Conservation (phyloP, 2,113 vertebrate species). For the Syngnathus typhle region DNA sequence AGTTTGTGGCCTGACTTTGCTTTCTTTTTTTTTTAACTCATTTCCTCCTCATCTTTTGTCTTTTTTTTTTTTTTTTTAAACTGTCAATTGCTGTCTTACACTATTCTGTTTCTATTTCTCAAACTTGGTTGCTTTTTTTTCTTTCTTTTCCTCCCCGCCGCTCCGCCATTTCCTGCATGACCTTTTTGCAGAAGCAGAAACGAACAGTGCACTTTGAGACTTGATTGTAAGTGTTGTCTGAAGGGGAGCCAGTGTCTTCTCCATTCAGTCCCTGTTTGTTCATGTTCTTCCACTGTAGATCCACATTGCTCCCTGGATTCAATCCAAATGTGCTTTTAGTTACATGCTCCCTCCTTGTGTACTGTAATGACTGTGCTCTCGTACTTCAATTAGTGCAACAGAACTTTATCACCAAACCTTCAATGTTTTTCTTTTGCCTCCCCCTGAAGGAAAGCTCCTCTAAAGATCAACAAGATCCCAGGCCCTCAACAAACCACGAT, state of each 20-base stretch:
- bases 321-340: not conserved
- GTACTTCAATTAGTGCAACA: not conserved
- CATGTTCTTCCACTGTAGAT: constrained; percentile 5
- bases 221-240: constrained; percentile 68
- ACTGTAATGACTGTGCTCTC: not conserved
- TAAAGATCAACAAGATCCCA: constrained; percentile 39
- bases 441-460: constrained; percentile 55
- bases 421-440: not conserved
- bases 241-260: not conserved
- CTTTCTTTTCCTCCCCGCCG: constrained; percentile 34
- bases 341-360: not conserved
- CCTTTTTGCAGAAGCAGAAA: constrained; percentile 70
- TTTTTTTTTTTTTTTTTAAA: constrained; percentile 34
- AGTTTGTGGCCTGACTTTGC: not conserved
- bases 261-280: constrained; percentile 2
- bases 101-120: constrained; percentile 36
- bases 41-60: constrained; percentile 3
- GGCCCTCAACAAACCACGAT: constrained; percentile 21
- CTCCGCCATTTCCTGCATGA: constrained; percentile 55
- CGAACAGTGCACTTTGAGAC: constrained; percentile 72
- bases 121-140: constrained; percentile 32
- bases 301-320: not conserved
- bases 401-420: not conserved
- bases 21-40: not conserved
- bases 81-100: constrained; percentile 13